Conservation (phyloP, 2,113 vertebrate species). For the Pachyramphus minor region DNA sequence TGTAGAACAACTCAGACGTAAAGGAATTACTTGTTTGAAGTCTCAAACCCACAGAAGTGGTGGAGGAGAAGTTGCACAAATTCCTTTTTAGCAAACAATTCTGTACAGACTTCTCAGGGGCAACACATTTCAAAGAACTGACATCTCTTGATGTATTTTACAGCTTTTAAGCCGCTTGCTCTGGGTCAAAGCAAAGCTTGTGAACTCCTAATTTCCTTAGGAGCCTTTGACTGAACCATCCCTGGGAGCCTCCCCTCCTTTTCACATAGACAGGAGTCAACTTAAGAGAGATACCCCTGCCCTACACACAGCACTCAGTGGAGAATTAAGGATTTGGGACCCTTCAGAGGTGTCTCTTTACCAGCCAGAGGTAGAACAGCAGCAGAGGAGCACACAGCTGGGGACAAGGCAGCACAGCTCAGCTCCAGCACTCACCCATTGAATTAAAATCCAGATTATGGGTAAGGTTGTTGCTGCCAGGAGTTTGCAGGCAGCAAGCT, state of each 20-base stretch:
- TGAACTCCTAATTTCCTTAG: background rate
- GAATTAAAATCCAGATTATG: background rate
- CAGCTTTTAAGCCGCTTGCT: background rate
- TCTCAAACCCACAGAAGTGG: background rate
- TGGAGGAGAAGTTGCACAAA: background rate
- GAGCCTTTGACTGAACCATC: background rate
- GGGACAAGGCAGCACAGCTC: background rate
- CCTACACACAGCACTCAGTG: background rate
- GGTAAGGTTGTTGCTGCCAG: background rate
- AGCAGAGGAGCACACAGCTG: background rate
- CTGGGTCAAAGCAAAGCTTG: background rate
- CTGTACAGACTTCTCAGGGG: background rate
- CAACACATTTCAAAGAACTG: background rate
- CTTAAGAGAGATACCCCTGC: background rate
- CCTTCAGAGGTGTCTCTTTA: background rate
- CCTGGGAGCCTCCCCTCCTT: background rate
- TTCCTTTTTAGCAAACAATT: background rate
- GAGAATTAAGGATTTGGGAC: background rate
- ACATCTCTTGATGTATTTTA: background rate
- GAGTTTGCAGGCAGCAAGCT: background rate
- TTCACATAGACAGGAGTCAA: background rate
- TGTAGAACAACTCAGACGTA: background rate
- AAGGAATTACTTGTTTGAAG: background rate
- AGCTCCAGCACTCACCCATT: background rate
- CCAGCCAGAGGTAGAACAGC: background rate